phyloP scores from a whole-genome alignment of 1,140 invertebrate species.

The Scaptomyza montana region DNA sequence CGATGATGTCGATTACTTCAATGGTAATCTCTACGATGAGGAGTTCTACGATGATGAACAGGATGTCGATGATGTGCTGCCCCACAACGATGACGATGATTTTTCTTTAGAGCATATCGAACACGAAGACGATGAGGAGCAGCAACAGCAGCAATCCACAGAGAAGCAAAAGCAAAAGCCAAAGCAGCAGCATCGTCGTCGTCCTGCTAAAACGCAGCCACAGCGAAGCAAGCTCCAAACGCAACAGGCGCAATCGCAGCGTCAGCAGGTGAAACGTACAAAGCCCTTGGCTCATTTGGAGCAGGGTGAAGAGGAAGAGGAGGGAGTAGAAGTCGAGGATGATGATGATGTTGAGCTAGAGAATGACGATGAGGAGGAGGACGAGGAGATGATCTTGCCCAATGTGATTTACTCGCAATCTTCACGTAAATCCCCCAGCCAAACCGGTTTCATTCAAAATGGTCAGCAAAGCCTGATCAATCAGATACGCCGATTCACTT shows the following conservation, averaged over 20 bases:
- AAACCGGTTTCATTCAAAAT: constrained; percentile 73
- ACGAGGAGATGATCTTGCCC: constrained; percentile 36
- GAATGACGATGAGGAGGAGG: constrained; percentile 41
- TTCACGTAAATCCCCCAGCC: constrained; percentile 59
- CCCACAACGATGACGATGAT: constrained; percentile 33
- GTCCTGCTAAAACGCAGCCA: constrained; percentile 38
- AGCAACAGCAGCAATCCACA: constrained; percentile 16
- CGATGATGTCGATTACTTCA: constrained; percentile 67
- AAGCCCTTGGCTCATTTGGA: constrained; percentile 40
- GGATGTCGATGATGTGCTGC: constrained; percentile 29
- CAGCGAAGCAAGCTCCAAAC: constrained; percentile 33
- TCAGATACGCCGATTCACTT: constrained; percentile 72
- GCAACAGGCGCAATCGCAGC: constrained; percentile 14
- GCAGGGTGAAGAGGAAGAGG: constrained; percentile 13
- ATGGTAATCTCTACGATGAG: constrained; percentile 60
- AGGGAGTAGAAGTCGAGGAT: constrained; percentile 35
- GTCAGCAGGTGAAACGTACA: constrained; percentile 19
- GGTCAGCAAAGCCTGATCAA: constrained; percentile 75
- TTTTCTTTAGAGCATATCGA: constrained; percentile 30
- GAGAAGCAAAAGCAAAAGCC: constrained; percentile 11
- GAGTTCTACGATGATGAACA: constrained; percentile 62
- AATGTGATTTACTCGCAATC: constrained; percentile 37
- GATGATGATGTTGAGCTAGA: constrained; percentile 39
- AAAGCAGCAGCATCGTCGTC: constrained; percentile 37
- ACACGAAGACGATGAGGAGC: constrained; percentile 37